Evolutionary conservation across 1,140 invertebrate genomes (phyloP).

Genomic region (Diprion similis): DNA sequence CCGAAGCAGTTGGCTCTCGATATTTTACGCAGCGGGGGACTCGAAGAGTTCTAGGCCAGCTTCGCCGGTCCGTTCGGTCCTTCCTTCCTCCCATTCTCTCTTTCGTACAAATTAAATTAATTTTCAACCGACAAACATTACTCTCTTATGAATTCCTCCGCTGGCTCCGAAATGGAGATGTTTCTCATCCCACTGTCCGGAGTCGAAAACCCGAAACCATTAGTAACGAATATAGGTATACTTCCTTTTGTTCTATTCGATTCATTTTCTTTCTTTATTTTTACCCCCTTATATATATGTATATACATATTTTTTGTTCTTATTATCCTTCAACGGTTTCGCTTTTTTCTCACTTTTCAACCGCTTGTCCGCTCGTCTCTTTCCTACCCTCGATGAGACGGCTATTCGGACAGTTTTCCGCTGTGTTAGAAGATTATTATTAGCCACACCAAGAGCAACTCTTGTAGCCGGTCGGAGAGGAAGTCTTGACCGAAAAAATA

Average conservation of each 20-base stretch:
- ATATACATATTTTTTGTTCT: too few species aligned
- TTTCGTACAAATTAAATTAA: slow-evolving; percentile 50
- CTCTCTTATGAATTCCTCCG: slow-evolving; percentile 45
- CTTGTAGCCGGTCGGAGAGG: too few species aligned
- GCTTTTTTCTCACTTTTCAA: not conserved
- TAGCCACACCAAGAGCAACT: not conserved
- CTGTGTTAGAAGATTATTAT: not conserved
- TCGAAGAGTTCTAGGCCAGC: slow-evolving; percentile 25
- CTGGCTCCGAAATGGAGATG: slow-evolving; percentile 40
- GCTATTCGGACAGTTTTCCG: not conserved
- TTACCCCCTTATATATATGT: not conserved
- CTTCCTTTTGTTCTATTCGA: slow-evolving; percentile 25
- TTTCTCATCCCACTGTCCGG: slow-evolving; percentile 26
- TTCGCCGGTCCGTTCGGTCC: slow-evolving; percentile 19
- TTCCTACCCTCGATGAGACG: not conserved
- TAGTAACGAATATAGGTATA: slow-evolving; percentile 4
- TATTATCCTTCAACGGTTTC: not conserved
- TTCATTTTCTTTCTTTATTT: slow-evolving; percentile 25
- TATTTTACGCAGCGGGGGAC: slow-evolving; percentile 53
- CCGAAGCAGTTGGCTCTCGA: slow-evolving; percentile 48
- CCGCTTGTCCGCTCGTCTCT: not conserved
- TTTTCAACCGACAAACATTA: slow-evolving; percentile 44
- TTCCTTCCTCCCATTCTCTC: not conserved
- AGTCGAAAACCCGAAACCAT: slow-evolving; percentile 9
- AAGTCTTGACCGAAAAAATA: too few species aligned